These are phyloP conservation scores for Garra rufa DNA, from an alignment of 2,113 vertebrate genomes.

Conservation along the genomic window DNA sequence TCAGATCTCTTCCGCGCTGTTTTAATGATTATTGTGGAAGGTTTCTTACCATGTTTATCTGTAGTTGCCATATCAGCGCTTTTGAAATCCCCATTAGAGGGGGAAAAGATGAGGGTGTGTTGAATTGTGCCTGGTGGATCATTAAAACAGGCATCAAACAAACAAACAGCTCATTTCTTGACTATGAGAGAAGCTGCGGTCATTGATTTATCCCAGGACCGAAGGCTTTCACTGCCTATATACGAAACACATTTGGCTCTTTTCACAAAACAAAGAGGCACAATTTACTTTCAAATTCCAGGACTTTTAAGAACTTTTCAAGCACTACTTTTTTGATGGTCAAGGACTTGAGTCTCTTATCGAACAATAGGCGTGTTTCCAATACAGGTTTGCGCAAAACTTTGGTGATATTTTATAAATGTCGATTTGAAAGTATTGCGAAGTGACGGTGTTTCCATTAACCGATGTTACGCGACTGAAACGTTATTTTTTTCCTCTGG, in stretches of 20 bases:
- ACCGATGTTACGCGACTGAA: too few relatives aligned
- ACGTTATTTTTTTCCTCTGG: too few relatives aligned
- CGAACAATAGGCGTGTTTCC: too few relatives aligned
- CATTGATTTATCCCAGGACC: neutral
- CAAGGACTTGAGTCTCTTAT: too few relatives aligned
- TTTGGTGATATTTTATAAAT: too few relatives aligned
- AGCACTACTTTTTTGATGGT: too few relatives aligned
- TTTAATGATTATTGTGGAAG: slow-evolving; percentile 16
- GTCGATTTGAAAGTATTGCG: too few relatives aligned
- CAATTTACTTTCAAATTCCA: too few relatives aligned
- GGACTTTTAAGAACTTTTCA: too few relatives aligned
- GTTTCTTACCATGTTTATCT: slow-evolving; percentile 1
- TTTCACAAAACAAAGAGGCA: neutral
- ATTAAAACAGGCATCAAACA: slow-evolving; percentile 16
- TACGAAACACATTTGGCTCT: neutral
- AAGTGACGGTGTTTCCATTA: too few relatives aligned
- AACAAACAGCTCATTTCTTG: neutral
- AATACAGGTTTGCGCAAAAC: too few relatives aligned
- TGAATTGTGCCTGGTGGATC: neutral
- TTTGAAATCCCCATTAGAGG: slow-evolving; percentile 26
- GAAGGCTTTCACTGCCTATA: neutral
- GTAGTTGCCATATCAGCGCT: slow-evolving; percentile 6
- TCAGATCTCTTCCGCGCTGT: neutral
- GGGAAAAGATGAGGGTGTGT: neutral
- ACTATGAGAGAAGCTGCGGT: neutral